phyloP scores from a whole-genome alignment of 2,888 invertebrate species.

The Lasiommata megera region DNA sequence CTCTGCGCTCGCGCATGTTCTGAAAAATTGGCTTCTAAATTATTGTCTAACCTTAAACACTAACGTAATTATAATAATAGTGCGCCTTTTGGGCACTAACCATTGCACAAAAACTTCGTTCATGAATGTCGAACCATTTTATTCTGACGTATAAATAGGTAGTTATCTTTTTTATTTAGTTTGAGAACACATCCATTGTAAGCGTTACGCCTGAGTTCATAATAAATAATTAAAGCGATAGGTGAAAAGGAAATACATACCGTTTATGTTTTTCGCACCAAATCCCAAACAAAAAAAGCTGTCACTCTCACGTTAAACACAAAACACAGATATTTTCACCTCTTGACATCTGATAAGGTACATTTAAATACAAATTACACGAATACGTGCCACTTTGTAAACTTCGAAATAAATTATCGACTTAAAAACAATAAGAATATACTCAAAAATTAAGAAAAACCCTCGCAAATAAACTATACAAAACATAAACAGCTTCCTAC shows the following conservation, averaged over 20 bases:
- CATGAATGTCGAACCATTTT: background rate
- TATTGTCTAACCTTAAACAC: background rate
- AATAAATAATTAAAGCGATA: background rate
- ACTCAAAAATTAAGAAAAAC: slow-evolving; percentile 72
- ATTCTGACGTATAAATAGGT: background rate
- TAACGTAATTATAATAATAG: background rate
- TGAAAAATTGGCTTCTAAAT: slow-evolving; percentile 6
- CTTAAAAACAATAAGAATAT: slow-evolving; percentile 74
- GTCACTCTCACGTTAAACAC: slow-evolving; percentile 75
- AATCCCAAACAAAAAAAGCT: slow-evolving; percentile 77
- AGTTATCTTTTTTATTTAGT: background rate
- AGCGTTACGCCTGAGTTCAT: background rate
- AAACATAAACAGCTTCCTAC: slow-evolving; percentile 80
- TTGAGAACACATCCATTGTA: background rate
- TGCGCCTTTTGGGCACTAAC: too few species aligned
- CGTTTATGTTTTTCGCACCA: slow-evolving; percentile 72
- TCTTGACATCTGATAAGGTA: slow-evolving; percentile 79
- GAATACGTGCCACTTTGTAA: slow-evolving; percentile 60
- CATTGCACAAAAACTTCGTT: slow-evolving; percentile 1
- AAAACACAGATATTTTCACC: slow-evolving; percentile 74
- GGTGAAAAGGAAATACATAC: slow-evolving; percentile 51
- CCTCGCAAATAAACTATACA: slow-evolving; percentile 78
- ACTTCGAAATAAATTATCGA: slow-evolving; percentile 58
- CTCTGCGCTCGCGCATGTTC: slow-evolving; percentile 39
- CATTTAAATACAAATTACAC: slow-evolving; percentile 53